Base-by-base conservation (phyloP, 2,888 invertebrate species). In the Coleophora flavipennella region DNA sequence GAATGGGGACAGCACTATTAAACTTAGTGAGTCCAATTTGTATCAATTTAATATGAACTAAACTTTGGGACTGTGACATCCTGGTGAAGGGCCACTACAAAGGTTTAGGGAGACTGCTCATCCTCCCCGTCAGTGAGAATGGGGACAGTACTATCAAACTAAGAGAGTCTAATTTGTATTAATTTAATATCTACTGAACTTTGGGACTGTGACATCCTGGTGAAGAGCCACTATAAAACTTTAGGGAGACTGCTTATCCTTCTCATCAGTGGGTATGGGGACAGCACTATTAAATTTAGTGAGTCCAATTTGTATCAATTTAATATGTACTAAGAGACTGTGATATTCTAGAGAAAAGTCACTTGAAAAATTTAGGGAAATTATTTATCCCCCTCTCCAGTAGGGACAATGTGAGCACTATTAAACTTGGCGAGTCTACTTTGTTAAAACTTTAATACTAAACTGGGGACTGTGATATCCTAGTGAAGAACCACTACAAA, bases 91-190 rank as follows among this genome's bases (percentile, higher is more conserved):
- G 59, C 3, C 46, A 49, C 27, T 63, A 63, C 40, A 53, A 44
- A n/a, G 57, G 78, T 7, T 51, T 62, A 1, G 80, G 79, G 3
- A 53, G 55, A 36, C 48, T 79, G 1, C 62, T 79, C 3, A 64
- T 76, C n/a, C 45, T 79, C 1, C 78, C 79, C 2, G 75, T 79
- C 36, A 68, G 43, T 33, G 80, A 79, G 11, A 70, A 77, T 26
- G 80, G 80, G 8, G 64, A 69, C 4, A 14, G 51, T 1, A 43
- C 46, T 2, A 51, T 75, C 6, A 62, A 62, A 47, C 51, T 70
- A 3, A 69, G 75, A 75, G 59, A 60, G 71, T 56, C 13, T 13
- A 9, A 3, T 20, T 20, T 20, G 20, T 20, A 27, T 9, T 9
- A 27, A 27, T 10, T 27, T n/a, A n/a, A n/a, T n/a, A n/a, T n/a